Base-by-base conservation (phyloP, 1,140 invertebrate genomes). In the Pseudomyrmex dendroicus region DNA sequence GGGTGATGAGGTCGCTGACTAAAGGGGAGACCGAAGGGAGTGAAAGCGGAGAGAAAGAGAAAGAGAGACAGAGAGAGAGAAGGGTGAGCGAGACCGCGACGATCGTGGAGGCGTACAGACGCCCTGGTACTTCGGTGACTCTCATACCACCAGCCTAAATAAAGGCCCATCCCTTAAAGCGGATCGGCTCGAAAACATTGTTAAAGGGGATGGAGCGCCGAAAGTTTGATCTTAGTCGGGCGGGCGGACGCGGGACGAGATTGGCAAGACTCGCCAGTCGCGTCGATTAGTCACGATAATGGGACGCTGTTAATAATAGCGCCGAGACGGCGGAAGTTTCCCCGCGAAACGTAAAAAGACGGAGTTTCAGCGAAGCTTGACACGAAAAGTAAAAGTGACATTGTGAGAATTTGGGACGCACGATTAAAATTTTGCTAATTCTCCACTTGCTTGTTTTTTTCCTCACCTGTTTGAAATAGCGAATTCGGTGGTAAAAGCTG, bases 101-200 rank as follows among this genome's bases (percentile, higher is more conserved):
- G 86, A 84, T 86, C 84, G 90, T 70, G 68, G 74, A 86, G 86
- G 85, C 78, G 83, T 82, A 87, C 54, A 85, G 82, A 89, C 87
- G 85, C 64, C 68, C 74, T n/a, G n/a, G 74, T 89, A 83, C 82
- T 84, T 84, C 54, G 82, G 73, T 84, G 35, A 56, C 63, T 82
- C 86, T 67, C 89, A 35, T 63, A 59, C 82, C 62, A 70, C 48
- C 91, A 92, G 92, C 92, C 92, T 94, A 94, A 93, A 93, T 93
- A 94, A 91, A 94, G 91, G 91, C 92, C 89, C 90, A 89, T 91
- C 88, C 90, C 91, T 94, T 94, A 94, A 94, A 94, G 93, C 88
- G 84, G 93, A 94, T 87, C 86, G 78, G 73, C 89, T 91, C 89
- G 92, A 94, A 94, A 94, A 94, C 92, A 94, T 90, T 91, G 91